Evolutionary conservation across 2,888 invertebrate species (phyloP).

Genomic region (Ctena decussata): DNA sequence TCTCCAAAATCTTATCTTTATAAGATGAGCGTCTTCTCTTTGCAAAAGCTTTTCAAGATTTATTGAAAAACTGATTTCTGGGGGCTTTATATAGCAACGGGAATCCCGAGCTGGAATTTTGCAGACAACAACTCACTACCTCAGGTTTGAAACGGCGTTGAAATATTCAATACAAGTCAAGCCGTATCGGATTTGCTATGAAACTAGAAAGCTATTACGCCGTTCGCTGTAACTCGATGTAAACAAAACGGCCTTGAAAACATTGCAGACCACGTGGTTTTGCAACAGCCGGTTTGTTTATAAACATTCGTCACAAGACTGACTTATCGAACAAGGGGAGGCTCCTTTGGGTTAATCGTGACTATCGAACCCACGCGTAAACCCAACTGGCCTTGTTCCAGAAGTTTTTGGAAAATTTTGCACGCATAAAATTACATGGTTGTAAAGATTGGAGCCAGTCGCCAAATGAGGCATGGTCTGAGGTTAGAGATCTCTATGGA

Average conservation of each 20-base stretch:
- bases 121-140: neutral
- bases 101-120: neutral
- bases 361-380: no score
- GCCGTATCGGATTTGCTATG: no score
- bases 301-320: neutral
- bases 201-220: neutral
- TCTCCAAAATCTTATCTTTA: no score
- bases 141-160: neutral
- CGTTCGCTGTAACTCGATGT: slow-evolving; percentile 1
- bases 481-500: no score
- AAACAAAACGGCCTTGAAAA: slow-evolving; percentile 36
- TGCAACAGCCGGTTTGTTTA: neutral
- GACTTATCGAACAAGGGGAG: no score
- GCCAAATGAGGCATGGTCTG: no score
- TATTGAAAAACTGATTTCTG: neutral
- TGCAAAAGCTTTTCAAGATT: neutral
- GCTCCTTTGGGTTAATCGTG: no score
- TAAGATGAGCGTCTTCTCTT: neutral
- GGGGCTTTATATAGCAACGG: neutral
- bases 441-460: no score
- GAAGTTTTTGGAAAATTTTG: no score
- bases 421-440: no score
- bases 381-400: no score
- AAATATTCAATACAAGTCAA: neutral
- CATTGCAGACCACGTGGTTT: neutral